Percentiles rank a stretch among this genome's conserved stretches.
Conservation (phyloP, 2,888 invertebrate species). For the Cylloceria caligata region DNA sequence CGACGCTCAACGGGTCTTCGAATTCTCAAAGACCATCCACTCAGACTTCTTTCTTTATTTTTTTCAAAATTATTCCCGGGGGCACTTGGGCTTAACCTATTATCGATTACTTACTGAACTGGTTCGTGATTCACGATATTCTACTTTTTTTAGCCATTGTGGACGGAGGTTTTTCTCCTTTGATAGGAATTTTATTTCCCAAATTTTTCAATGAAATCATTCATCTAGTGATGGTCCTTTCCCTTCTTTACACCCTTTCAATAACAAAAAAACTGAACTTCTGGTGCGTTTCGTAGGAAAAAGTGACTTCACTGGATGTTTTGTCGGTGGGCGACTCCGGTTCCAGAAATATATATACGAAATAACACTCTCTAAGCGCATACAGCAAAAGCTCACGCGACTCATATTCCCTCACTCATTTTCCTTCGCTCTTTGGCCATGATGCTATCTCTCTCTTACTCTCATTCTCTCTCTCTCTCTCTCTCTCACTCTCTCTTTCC, state of each 20-base stretch:
- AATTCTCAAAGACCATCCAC: conserved; percentile 66
- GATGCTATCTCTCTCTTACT: too few relatives aligned
- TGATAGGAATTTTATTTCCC: conserved; percentile 23
- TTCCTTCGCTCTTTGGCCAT: conserved; percentile 46
- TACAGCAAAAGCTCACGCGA: conserved; percentile 59
- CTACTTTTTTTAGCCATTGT: too few relatives aligned
- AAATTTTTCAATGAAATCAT: conserved; percentile 46
- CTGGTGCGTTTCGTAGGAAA: conserved; percentile 14
- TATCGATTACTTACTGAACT: conserved; percentile 26
- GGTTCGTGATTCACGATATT: too few relatives aligned
- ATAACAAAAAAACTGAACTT: conserved; percentile 7
- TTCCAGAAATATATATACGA: conserved; percentile 64
- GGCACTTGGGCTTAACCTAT: neutral
- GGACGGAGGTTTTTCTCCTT: conserved; percentile 2
- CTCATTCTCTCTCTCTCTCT: too few relatives aligned
- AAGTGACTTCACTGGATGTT: conserved; percentile 47
- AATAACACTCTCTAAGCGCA: conserved; percentile 51
- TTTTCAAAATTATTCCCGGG: conserved; percentile 6
- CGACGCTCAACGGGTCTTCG: conserved; percentile 59
- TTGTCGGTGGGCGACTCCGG: conserved; percentile 50
- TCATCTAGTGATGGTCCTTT: conserved; percentile 16
- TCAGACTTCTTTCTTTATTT: conserved; percentile 54
- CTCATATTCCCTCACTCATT: conserved; percentile 32
- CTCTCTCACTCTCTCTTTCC: conserved; percentile 19
- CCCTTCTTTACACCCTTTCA: conserved; percentile 14